phyloP scores from a whole-genome alignment of 2,888 invertebrate species.

The Nineta flava region DNA sequence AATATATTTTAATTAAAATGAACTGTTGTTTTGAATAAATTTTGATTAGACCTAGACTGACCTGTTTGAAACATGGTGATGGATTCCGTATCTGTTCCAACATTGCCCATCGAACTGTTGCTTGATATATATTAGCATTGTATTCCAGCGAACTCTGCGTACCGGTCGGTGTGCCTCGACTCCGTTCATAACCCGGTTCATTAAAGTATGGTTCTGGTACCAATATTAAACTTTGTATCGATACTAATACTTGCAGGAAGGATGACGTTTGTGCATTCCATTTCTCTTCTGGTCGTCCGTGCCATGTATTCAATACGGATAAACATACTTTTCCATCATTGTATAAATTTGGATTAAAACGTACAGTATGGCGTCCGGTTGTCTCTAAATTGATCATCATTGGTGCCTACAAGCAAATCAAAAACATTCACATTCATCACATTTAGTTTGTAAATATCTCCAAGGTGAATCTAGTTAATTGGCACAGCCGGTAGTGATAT shows the following conservation, averaged over 20 bases:
- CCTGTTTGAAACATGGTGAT: constrained; percentile 81
- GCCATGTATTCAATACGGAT: constrained; percentile 92
- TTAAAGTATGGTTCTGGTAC: constrained; percentile 91
- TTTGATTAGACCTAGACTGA: no score
- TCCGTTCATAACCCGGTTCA: constrained; percentile 86
- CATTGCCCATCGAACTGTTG: constrained; percentile 93
- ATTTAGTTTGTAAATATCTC: no score
- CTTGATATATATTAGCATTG: constrained; percentile 89
- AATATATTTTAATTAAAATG: no score
- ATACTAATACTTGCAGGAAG: constrained; percentile 83
- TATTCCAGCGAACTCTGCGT: constrained; percentile 84
- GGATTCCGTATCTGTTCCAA: constrained; percentile 82
- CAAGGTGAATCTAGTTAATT: no score
- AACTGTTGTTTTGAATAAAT: no score
- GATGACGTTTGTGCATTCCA: constrained; percentile 95
- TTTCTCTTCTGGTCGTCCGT: constrained; percentile 90
- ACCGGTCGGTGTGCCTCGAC: constrained; percentile 75
- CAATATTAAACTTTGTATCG: constrained; percentile 81
- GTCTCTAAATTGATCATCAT: constrained; percentile 86
- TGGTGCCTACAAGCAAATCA: constrained; percentile 61
- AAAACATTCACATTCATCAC: not conserved
- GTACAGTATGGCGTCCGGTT: constrained; percentile 72
- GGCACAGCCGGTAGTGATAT: no score
- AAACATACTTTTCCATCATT: constrained; percentile 93
- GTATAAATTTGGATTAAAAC: constrained; percentile 87